phyloP scores from a whole-genome alignment of 2,113 vertebrate genomes.

The Tragelaphus imberbis region DNA sequence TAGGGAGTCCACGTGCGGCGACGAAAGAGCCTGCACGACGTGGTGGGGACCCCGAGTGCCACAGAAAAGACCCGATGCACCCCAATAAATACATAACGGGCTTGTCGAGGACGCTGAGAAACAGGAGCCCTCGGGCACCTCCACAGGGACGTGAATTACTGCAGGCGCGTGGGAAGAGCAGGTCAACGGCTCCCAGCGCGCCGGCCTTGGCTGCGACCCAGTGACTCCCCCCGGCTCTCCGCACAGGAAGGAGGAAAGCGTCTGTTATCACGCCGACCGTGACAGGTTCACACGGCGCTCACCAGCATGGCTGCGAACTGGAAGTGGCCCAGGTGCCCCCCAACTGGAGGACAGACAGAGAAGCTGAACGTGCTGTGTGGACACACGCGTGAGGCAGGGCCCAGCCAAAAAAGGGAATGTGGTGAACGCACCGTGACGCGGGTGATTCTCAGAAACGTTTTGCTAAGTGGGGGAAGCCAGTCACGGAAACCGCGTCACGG shows the following conservation, averaged over 20 bases:
- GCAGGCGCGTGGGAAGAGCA: neutral
- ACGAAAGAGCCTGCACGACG: neutral
- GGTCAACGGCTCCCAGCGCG: neutral
- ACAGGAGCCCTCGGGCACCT: neutral
- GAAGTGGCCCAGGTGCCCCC: neutral
- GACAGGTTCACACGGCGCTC: neutral
- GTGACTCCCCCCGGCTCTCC: neutral
- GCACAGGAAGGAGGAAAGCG: neutral
- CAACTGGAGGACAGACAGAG: neutral
- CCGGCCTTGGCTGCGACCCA: neutral
- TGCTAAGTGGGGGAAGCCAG: neutral
- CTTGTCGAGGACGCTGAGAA: too few relatives aligned
- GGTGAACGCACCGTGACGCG: fast-evolving
- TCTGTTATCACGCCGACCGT: neutral
- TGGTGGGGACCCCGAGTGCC: neutral
- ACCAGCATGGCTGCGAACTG: fast-evolving
- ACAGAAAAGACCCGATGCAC: neutral
- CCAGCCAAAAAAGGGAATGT: neutral
- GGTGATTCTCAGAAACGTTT: neutral
- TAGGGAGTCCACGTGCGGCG: fast-evolving
- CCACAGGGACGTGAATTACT: neutral
- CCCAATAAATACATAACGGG: neutral
- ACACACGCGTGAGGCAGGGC: neutral
- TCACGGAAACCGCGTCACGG: fast-evolving
- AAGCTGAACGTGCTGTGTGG: fast-evolving